Evolutionary conservation across 1,140 invertebrate species (phyloP).

Genomic region (Battus philenor): DNA sequence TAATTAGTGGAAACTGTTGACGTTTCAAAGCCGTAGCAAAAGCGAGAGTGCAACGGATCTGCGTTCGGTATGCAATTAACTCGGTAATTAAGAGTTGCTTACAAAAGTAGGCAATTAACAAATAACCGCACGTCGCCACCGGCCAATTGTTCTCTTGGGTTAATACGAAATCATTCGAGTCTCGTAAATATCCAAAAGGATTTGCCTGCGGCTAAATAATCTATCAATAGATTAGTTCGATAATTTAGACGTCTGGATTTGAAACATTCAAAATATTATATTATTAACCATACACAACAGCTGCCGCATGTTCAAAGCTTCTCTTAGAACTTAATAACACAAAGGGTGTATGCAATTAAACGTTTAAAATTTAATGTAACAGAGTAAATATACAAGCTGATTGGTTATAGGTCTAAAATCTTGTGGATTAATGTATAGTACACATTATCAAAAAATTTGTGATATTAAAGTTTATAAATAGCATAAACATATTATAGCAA

Average conservation of each 20-base stretch:
- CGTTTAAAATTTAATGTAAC: no score
- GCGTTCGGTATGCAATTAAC: slow-evolving; percentile 19
- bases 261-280: slow-evolving; percentile 6
- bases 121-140: slow-evolving; percentile 20
- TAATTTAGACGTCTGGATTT: slow-evolving; percentile 11
- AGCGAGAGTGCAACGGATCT: slow-evolving; percentile 23
- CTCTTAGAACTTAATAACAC: no score
- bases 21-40: slow-evolving; percentile 13
- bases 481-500: no score
- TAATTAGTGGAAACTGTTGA: no score
- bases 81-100: slow-evolving; percentile 25
- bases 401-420: no score
- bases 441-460: no score
- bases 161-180: slow-evolving; percentile 17
- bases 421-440: no score
- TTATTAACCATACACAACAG: no score
- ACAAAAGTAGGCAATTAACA: slow-evolving; percentile 24
- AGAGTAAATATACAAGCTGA: no score
- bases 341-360: no score
- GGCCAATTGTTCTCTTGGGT: slow-evolving; percentile 22
- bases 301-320: no score
- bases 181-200: slow-evolving; percentile 15
- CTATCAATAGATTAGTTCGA: neutral
- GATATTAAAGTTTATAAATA: no score
- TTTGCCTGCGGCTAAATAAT: slow-evolving; percentile 3